phyloP scores from a whole-genome alignment of 2,113 vertebrate species.

The Platichthys flesus region DNA sequence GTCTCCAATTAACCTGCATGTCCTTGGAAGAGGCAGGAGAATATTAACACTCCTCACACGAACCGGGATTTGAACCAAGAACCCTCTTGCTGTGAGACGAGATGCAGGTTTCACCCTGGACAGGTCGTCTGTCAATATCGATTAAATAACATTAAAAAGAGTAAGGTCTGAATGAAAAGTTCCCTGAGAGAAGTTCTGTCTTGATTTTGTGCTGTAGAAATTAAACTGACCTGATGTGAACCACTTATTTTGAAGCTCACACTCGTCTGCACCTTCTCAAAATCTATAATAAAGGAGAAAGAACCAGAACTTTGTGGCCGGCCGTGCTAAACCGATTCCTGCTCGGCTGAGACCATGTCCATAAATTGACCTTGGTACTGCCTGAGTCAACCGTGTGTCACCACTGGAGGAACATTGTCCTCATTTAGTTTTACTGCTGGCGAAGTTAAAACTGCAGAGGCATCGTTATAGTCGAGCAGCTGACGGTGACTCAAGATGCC shows the following conservation, averaged over 20 bases:
- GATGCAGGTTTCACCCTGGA: too few species aligned
- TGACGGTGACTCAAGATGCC: not conserved
- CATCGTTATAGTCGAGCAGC: slow-evolving; percentile 6
- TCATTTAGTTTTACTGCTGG: slow-evolving; percentile 42
- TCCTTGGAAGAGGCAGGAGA: too few species aligned
- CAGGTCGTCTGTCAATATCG: too few species aligned
- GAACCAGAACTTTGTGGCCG: accelerated
- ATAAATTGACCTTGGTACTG: slow-evolving; percentile 39
- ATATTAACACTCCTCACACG: not conserved
- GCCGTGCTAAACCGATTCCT: too few species aligned
- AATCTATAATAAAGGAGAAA: not conserved
- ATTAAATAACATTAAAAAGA: too few species aligned
- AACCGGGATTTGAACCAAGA: not conserved
- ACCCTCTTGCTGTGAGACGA: not conserved
- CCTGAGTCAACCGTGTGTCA: slow-evolving; percentile 49
- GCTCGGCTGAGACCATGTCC: not conserved
- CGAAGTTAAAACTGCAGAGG: slow-evolving; percentile 34
- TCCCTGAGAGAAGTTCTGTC: too few species aligned
- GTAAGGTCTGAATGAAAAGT: too few species aligned
- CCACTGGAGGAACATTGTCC: slow-evolving; percentile 9
- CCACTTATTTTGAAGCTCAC: not conserved
- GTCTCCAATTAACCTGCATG: too few species aligned
- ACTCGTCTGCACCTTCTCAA: not conserved
- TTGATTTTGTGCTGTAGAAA: too few species aligned
- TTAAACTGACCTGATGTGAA: too few species aligned